Evolutionary conservation across 2,113 vertebrate species (phyloP), one percentile per base, ranked within the genome.

Genomic region (Puntigrus tetrazona): DNA sequence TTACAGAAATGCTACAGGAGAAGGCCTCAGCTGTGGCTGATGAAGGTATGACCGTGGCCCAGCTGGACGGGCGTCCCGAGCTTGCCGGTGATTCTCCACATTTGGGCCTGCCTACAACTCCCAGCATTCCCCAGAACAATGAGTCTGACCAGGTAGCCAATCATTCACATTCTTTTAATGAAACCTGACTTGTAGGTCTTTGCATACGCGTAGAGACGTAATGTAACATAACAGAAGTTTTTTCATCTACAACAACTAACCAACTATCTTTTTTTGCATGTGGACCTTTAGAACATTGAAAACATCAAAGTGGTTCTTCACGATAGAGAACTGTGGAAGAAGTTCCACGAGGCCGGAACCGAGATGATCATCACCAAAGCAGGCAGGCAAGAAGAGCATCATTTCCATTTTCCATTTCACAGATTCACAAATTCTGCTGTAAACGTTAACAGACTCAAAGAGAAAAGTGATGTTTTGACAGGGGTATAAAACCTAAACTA

Each of bases 341-440:
- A 97, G 91, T 99, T 99, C 87, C 97, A 99, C 70, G 98, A 99
- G 89, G 96, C 96, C 2, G 96, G 97, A 75, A 99, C 98, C 0
- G 98, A 99, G 93, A 99, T 99, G 98, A 99, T 99, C 92, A 99
- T 99, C 89, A 99, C 98, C 57, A 99, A 99, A 93, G 97, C 98
- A 67, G 97, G 97, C 93, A 98, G 98, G 98, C 98, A 81, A 95
- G 96, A 94, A 29, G n/a, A 83, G 72, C 31, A 0, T 7, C 2
- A 80, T 47, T 57, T 22, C 7, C 61, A 22, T 34, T 6, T 57
- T 20, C 11, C 36, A 57, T 57, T 57, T 57, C 52, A 57, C 9
- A 8, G 22, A 55, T 55, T 55, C 52, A 22, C 47, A 50, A 14
- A 50, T 50, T 18, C 47, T 29, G n/a, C 61, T 25, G 41, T 1